Evolutionary conservation across 2,888 invertebrate species (phyloP).

Genomic region (Polymixis lichenea): DNA sequence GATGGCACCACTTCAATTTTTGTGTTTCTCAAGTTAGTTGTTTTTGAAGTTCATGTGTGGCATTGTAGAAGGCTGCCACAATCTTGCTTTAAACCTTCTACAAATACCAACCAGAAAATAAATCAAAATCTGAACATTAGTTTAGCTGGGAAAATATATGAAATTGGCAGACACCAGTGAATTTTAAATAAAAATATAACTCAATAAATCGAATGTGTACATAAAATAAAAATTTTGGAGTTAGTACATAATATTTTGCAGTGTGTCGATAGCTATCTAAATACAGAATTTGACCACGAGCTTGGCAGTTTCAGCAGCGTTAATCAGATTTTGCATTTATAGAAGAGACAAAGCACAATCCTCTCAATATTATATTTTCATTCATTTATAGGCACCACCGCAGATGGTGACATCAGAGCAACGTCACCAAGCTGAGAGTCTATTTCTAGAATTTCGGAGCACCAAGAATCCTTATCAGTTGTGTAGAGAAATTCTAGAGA

Average conservation of each 20-base stretch:
- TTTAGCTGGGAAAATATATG: background rate
- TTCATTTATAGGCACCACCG: slow-evolving; percentile 93
- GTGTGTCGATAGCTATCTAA: too few relatives aligned
- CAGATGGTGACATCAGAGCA: slow-evolving; percentile 94
- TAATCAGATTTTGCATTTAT: background rate
- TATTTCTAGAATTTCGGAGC: slow-evolving; percentile 95
- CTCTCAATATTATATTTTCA: background rate
- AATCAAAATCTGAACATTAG: background rate
- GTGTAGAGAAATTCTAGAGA: slow-evolving; percentile 95
- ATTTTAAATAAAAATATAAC: background rate
- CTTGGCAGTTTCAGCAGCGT: too few relatives aligned
- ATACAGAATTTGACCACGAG: too few relatives aligned
- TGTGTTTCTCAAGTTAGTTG: too few relatives aligned
- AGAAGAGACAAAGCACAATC: background rate
- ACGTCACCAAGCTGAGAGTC: slow-evolving; percentile 94
- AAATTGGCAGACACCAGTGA: background rate
- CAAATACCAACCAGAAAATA: background rate
- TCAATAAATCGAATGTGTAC: background rate
- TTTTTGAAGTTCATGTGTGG: too few relatives aligned
- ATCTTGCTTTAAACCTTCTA: background rate
- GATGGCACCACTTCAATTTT: too few relatives aligned
- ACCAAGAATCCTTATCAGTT: slow-evolving; percentile 95
- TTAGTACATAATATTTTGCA: background rate
- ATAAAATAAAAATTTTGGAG: background rate
- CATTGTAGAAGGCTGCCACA: too few relatives aligned